phyloP scores from a whole-genome alignment of 2,797 vertebrate species.

The Gallirallus australis region DNA sequence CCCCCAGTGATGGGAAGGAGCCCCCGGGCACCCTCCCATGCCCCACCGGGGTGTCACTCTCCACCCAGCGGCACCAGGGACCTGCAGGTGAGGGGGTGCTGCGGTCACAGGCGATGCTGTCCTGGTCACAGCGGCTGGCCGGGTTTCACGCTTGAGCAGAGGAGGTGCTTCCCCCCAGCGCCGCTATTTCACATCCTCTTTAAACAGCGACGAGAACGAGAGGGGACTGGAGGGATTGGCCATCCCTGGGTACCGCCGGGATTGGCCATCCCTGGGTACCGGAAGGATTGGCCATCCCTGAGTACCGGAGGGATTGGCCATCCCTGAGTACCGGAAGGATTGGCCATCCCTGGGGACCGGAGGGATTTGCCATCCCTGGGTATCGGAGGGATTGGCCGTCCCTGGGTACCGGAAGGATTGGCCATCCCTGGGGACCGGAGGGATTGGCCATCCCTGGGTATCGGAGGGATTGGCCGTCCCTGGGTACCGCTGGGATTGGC shows the following conservation, averaged over 20 bases:
- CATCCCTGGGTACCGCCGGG: no score
- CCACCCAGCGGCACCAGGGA: background rate
- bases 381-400: background rate
- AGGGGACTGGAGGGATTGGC: background rate
- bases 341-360: background rate
- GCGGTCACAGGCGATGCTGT: background rate
- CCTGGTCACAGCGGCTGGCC: background rate
- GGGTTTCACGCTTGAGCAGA: rapidly evolving
- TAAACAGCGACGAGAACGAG: background rate
- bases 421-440: background rate
- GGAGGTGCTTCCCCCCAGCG: background rate
- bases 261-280: no score
- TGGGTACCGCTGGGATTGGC: background rate
- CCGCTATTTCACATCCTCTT: background rate
- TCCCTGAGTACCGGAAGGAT: background rate
- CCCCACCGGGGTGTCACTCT: background rate
- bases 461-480: background rate
- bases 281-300: background rate
- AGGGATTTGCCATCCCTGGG: background rate
- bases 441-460: no score
- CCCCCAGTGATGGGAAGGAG: background rate
- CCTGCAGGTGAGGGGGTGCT: background rate
- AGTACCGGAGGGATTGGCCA: background rate
- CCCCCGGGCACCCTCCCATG: background rate
- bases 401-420: background rate